Conservation (phyloP, 1,140 invertebrate genomes). For the Tyrophagus putrescentiae region DNA sequence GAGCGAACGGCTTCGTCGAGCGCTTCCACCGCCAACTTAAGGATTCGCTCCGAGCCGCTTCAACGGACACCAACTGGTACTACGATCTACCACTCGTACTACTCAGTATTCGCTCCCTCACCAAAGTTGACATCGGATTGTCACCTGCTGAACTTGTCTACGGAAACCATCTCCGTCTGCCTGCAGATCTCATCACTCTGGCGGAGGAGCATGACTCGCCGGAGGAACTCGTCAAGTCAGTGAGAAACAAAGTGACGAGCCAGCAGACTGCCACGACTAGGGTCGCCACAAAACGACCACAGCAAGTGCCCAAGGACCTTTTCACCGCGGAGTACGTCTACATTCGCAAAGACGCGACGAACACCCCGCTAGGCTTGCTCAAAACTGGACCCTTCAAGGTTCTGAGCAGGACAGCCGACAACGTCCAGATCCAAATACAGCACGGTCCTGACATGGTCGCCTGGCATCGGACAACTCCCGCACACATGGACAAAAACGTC, state of each 20-base stretch:
- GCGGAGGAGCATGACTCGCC: neutral
- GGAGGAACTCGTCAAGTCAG: neutral
- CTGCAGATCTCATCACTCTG: constrained; percentile 23
- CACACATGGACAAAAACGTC: too few relatives aligned
- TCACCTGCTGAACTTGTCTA: constrained; percentile 26
- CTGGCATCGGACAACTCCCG: too few relatives aligned
- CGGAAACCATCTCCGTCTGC: constrained; percentile 23
- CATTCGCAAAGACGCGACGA: neutral
- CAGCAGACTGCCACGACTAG: neutral
- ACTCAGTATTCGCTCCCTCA: constrained; percentile 25
- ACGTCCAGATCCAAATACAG: too few relatives aligned
- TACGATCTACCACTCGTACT: constrained; percentile 33
- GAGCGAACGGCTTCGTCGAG: neutral
- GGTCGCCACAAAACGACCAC: neutral
- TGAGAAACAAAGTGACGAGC: neutral
- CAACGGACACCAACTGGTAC: constrained; percentile 28
- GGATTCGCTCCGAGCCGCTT: neutral
- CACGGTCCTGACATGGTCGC: too few relatives aligned
- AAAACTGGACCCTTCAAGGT: too few relatives aligned
- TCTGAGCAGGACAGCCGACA: too few relatives aligned
- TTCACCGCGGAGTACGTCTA: neutral
- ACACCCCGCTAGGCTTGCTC: too few relatives aligned
- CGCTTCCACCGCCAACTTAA: constrained; percentile 25
- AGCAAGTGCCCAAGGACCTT: neutral
- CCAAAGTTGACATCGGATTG: constrained; percentile 29